Conservation (phyloP, 35 echinoderm and acorn worm genomes). For the Antedon bifida region DNA sequence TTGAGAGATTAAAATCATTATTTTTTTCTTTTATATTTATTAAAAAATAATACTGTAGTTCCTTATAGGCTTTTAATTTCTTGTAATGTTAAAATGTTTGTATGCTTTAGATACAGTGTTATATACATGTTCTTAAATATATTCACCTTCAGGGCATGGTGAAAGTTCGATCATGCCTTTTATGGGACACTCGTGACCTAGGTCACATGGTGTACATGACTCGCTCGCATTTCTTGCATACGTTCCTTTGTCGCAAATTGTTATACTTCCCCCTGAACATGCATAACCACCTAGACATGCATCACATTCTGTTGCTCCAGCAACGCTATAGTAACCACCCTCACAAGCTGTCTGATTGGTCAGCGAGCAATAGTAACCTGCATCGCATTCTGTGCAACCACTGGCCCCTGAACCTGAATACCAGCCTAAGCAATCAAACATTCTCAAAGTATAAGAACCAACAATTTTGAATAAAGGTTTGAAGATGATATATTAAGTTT, state of each 20-base stretch:
- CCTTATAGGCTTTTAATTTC: no score
- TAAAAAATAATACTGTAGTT: no score
- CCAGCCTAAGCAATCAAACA: not conserved
- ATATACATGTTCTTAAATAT: not conserved
- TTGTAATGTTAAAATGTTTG: no score
- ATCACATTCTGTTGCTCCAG: conserved; percentile 23
- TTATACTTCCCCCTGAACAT: not conserved
- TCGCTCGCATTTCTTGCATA: conserved; percentile 37
- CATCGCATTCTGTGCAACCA: conserved; percentile 32
- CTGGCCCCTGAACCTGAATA: conserved; percentile 14
- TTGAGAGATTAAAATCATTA: no score
- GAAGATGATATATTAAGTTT: not conserved
- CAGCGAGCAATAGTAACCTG: conserved; percentile 42
- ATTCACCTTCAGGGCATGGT: conserved; percentile 27
- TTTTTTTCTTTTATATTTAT: no score
- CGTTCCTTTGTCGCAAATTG: conserved; percentile 18
- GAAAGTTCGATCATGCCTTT: conserved; percentile 24
- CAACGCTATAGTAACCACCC: conserved; percentile 29
- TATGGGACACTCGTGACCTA: conserved; percentile 37
- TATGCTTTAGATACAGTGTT: no score
- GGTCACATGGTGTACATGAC: conserved; percentile 29
- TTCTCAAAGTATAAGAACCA: no score
- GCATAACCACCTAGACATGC: conserved; percentile 11
- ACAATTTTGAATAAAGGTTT: no score
- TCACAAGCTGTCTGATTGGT: conserved; percentile 18